Conservation (phyloP, 2,888 invertebrate species). For the Tetrapedia diversipes region DNA sequence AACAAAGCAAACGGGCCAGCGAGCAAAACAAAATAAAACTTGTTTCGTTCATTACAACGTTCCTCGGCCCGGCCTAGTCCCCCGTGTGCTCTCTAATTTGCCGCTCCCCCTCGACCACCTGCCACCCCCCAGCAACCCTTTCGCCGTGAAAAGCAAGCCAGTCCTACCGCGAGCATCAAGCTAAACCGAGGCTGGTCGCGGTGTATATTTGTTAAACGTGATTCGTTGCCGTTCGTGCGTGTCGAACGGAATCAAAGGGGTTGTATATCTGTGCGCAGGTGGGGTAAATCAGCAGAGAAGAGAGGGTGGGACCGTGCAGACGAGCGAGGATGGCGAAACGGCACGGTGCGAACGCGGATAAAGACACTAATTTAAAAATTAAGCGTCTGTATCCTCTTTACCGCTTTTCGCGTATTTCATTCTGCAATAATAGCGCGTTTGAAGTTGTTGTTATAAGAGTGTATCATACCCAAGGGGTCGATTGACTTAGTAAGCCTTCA, state of each 20-base stretch:
- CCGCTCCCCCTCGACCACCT: constrained; percentile 25
- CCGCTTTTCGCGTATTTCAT: no score
- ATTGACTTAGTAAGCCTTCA: no score
- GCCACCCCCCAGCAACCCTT: constrained; percentile 28
- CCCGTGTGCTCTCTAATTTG: constrained; percentile 48
- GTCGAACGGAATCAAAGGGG: constrained; percentile 43
- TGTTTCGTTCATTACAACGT: constrained; percentile 53
- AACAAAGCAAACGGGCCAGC: constrained; percentile 38
- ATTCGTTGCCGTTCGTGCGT: constrained; percentile 48
- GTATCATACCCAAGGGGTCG: no score
- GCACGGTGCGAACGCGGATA: constrained; percentile 50
- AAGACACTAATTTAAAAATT: constrained; percentile 67
- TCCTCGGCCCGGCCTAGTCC: constrained; percentile 19
- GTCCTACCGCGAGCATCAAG: constrained; percentile 23
- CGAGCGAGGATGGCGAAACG: constrained; percentile 44
- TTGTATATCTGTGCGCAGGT: constrained; percentile 18
- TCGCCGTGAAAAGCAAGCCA: constrained; percentile 13
- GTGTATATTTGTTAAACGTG: constrained; percentile 59
- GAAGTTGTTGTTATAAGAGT: no score
- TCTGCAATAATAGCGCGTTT: no score
- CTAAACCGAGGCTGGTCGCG: constrained; percentile 46
- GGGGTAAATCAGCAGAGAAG: constrained; percentile 43
- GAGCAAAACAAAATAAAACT: constrained; percentile 46
- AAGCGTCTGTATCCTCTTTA: constrained; percentile 54
- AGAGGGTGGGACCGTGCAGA: not conserved